Base-by-base conservation (phyloP, 2,888 invertebrate species). In the Stenodera caucasica region DNA sequence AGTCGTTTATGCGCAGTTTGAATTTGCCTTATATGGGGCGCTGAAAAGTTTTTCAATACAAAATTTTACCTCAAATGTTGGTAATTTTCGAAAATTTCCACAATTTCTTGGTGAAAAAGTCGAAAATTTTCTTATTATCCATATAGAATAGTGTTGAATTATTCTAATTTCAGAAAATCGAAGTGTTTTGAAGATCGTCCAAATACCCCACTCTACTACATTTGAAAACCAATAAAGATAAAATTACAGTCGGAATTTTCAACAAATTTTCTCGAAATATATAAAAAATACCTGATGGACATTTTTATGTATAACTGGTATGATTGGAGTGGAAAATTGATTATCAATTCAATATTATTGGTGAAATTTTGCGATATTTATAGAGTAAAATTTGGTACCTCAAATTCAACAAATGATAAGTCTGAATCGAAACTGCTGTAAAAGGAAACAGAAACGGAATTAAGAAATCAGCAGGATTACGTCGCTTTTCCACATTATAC, bases 1-100 rank as follows among this genome's bases (percentile, higher is more conserved):
- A 71, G 71, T 60, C 62, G 70, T 37, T 67, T 68, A 66, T 74
- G 75, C 75, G 75, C 75, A 73, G 67, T 70, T 51, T n/a, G 61
- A 50, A 61, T 64, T 64, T 58, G 58, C 64, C 64, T 61, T 64
- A 64, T 64, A 64, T 55, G 64, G 64, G 61, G 57, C 60, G 63
- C 63, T 21, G 8, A 21, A 23, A 23, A 53, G 57, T 60, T 60
- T 63, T 60, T 54, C 58, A 57, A 56, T 49, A 49, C 37, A 9
- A 49, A 45, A 14, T 14, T 11, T n/a, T 3, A 12, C 12, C 45
- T 45, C 23, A 45, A 23, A 33, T 45, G 7, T 12, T 21, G 3
- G 6, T 11, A 23, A n/a, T 21, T 45, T 23, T 23, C 5, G 2
- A 40, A 40, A 9, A 40, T 11, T 3, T 5, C 12, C 12, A 33